These are phyloP conservation scores for Caretta caretta DNA, from an alignment of 2,113 vertebrate genomes.

Conservation along the genomic window DNA sequence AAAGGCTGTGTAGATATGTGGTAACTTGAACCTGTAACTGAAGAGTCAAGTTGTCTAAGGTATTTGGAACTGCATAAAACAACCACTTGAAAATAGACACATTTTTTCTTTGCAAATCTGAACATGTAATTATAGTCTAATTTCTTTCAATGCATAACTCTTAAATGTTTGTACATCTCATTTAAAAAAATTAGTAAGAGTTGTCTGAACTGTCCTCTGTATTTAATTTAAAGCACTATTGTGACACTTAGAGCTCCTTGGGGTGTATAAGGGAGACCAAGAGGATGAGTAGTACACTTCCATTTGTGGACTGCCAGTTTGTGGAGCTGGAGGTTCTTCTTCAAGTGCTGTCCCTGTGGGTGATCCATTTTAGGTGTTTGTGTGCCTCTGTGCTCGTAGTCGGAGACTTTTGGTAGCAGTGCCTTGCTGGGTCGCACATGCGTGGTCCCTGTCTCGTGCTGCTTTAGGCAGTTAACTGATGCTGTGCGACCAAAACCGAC, in stretches of 20 bases:
- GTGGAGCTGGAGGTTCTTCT: not conserved
- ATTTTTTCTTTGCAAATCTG: not conserved
- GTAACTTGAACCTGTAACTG: not conserved
- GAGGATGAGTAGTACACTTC: not conserved
- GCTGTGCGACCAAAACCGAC: no score
- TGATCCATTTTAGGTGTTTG: no score
- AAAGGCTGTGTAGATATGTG: not conserved
- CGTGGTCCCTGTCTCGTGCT: no score
- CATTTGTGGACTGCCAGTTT: not conserved
- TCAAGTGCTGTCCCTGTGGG: no score
- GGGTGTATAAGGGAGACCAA: not conserved
- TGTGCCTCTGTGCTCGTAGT: no score
- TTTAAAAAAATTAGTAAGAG: not conserved
- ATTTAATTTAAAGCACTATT: not conserved
- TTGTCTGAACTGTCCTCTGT: not conserved
- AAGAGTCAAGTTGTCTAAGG: not conserved
- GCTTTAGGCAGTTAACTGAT: no score
- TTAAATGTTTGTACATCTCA: not conserved
- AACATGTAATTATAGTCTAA: not conserved
- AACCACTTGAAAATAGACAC: not conserved
- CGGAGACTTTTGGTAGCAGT: no score
- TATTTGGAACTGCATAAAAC: not conserved
- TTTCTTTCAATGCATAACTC: not conserved
- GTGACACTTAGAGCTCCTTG: not conserved
- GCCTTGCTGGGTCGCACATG: no score